Base-by-base conservation (phyloP, 2,113 vertebrate genomes). In the Felis catus region DNA sequence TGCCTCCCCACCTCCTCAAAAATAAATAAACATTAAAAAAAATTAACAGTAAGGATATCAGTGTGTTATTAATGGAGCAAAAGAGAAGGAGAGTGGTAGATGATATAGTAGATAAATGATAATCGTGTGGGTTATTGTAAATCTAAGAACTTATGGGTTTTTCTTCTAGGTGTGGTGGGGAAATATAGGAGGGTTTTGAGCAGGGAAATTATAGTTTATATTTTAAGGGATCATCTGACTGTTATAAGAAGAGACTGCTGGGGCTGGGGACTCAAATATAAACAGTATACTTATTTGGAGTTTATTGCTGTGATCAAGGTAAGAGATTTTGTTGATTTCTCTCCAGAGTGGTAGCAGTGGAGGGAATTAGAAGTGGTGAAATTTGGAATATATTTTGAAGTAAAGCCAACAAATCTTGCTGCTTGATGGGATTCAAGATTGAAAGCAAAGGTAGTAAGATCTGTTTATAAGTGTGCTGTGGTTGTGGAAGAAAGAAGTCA, bases 321-420 rank as follows among this genome's bases (percentile, higher is more conserved):
- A 29, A 83, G 66, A 95, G 13, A 63, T 31, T 76, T 41, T 74
- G 74, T 4, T 70, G 14, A 93, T 41, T 41, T 83, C 65, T 61
- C 31, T 79, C 48, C 39, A 58, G 71, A 45, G 4, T 33, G 11
- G 65, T 45, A 87, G 14, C 29, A 94, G 39, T 61, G 11, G 1
- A 87, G 14, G 14, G 31, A 15, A 39, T 33, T 48, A 93, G 45
- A 91, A 95, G 45, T 41, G 45, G 7, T 90, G 73, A 83, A 45
- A 74, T 68, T 68, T 93, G 53, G 21, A 91, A 66, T 48, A 13
- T 19, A 74, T 89, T 95, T 94, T 89, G 51, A 92, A 80, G 29
- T 14, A 73, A 0, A 66, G 18, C 10, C 27, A 88, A 70, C 19
- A 92, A 55, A 53, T 55, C 79, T 61, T 84, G 2, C 5, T 78